A percentile compares a stretch with the other conserved stretches of the same genome.
Conservation (phyloP, 2,113 vertebrate species). For the Callithrix jacchus region DNA sequence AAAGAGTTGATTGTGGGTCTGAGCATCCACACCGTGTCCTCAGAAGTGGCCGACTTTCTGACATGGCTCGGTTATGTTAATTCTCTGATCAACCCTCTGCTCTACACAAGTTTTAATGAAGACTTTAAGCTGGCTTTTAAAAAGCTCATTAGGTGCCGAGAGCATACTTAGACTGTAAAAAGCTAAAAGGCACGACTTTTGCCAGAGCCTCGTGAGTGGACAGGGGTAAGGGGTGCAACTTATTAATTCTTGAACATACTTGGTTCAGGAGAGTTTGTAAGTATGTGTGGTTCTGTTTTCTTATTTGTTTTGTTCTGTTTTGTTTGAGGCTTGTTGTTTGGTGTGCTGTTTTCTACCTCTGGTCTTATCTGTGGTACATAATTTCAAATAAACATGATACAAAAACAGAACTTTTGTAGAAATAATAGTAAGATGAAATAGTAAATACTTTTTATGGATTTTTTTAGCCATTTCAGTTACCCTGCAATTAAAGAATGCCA, state of each 20-base stretch:
- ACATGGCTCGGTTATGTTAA: constrained; percentile 95
- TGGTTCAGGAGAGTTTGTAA: constrained; percentile 60
- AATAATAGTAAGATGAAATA: constrained; percentile 54
- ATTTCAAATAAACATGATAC: constrained; percentile 82
- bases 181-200: constrained; percentile 46
- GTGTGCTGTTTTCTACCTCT: constrained; percentile 82
- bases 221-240: neutral
- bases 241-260: constrained; percentile 41
- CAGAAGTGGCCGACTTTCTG: constrained; percentile 88
- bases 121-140: constrained; percentile 94
- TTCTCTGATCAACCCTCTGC: constrained; percentile 93
- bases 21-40: constrained; percentile 84
- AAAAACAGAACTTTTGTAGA: constrained; percentile 67
- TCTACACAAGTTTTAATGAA: constrained; percentile 95
- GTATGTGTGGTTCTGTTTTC: constrained; percentile 64
- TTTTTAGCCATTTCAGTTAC: constrained; percentile 68
- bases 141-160: constrained; percentile 89
- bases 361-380: constrained; percentile 72
- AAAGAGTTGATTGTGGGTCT: constrained; percentile 92
- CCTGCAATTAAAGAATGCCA: constrained; percentile 59
- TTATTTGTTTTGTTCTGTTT: constrained; percentile 69
- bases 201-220: neutral
- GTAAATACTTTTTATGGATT: constrained; percentile 20
- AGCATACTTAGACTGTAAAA: constrained; percentile 82
- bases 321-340: constrained; percentile 68